phyloP scores from a whole-genome alignment of 1,140 invertebrate genomes.

The Calliopsis andreniformis region DNA sequence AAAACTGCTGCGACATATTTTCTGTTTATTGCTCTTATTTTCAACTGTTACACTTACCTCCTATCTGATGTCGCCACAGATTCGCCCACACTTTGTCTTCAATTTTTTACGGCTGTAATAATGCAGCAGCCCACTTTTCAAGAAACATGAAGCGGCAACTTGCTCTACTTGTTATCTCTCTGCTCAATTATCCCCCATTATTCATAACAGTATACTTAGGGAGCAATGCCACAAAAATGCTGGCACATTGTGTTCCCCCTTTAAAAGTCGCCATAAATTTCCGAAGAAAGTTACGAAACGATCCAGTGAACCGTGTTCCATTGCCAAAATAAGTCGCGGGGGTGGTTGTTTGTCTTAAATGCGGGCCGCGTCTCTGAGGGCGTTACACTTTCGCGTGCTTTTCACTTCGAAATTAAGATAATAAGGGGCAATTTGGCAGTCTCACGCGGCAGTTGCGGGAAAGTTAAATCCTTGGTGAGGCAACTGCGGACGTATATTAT shows the following conservation, averaged over 20 bases:
- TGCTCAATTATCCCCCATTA: too few species aligned
- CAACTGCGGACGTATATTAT: constrained; percentile 38
- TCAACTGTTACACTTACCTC: too few species aligned
- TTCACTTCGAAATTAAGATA: constrained; percentile 47
- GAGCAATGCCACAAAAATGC: background rate
- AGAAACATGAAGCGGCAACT: too few species aligned
- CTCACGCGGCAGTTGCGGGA: constrained; percentile 5
- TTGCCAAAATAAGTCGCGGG: constrained; percentile 47
- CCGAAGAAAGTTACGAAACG: constrained; percentile 8
- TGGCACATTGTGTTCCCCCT: background rate
- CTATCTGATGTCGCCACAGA: too few species aligned
- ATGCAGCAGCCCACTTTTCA: too few species aligned
- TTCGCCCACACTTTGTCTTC: too few species aligned
- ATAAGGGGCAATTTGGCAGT: constrained; percentile 52
- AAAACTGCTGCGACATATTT: too few species aligned
- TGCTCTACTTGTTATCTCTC: too few species aligned
- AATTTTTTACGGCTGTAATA: too few species aligned
- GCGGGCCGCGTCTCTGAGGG: background rate
- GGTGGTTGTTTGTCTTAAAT: constrained; percentile 30
- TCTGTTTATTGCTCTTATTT: too few species aligned
- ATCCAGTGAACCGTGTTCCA: background rate
- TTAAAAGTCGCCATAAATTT: constrained; percentile 26
- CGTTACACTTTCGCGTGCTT: constrained; percentile 24
- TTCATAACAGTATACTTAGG: background rate
- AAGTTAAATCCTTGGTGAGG: constrained; percentile 45